These are phyloP conservation scores for Coreius guichenoti DNA, from an alignment of 2,797 vertebrate species.

Conservation along the genomic window DNA sequence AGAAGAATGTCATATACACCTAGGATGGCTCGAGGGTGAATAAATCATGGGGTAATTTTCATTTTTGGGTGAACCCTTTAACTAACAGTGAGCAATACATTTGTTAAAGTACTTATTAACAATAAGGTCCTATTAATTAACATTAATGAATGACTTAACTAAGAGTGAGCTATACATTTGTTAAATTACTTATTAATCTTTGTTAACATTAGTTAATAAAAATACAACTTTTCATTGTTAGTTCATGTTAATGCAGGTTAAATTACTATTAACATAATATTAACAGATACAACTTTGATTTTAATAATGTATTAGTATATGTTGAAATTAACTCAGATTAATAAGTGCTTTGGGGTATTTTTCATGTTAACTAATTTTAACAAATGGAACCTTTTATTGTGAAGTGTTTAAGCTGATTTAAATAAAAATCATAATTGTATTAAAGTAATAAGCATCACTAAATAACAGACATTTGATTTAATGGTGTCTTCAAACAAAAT, in stretches of 20 bases:
- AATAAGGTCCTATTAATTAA: too few relatives aligned
- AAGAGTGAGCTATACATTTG: too few relatives aligned
- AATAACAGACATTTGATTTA: neutral
- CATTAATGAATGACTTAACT: too few relatives aligned
- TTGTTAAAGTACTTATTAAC: neutral
- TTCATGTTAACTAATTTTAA: neutral
- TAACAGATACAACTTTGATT: neutral
- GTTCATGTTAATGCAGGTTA: neutral
- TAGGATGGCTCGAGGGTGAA: too few relatives aligned
- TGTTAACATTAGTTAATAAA: neutral
- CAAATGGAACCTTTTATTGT: neutral
- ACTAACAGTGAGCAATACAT: too few relatives aligned
- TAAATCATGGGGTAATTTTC: too few relatives aligned
- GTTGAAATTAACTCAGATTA: neutral
- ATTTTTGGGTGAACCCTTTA: too few relatives aligned
- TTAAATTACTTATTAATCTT: neutral
- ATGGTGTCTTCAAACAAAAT: neutral
- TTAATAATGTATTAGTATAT: neutral
- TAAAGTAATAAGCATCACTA: neutral
- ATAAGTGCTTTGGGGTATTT: neutral
- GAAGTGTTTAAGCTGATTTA: neutral
- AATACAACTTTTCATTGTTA: neutral
- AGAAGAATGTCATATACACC: too few relatives aligned
- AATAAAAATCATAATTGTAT: neutral
- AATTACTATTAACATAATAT: neutral